phyloP scores from a whole-genome alignment of 2,888 invertebrate genomes.

The Synanthedon vespiformis region DNA sequence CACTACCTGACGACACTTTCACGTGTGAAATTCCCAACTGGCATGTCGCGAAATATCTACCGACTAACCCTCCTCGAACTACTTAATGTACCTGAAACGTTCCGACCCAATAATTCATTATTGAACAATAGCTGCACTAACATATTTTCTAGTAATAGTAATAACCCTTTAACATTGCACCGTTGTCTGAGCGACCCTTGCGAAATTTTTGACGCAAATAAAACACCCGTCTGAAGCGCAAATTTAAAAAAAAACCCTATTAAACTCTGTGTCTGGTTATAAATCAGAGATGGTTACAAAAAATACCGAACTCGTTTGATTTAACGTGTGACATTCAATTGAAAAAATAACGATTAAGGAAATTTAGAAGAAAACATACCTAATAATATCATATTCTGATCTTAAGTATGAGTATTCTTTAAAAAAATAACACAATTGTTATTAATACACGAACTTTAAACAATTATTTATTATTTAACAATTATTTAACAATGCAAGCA shows the following conservation, averaged over 20 bases:
- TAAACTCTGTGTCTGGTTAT: conserved; percentile 57
- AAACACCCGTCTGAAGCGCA: conserved; percentile 65
- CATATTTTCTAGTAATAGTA: conserved; percentile 61
- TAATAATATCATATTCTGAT: no score
- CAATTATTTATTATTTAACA: no score
- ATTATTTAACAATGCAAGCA: no score
- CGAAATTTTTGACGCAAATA: conserved; percentile 64
- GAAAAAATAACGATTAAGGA: conserved; percentile 16
- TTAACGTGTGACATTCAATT: conserved; percentile 44
- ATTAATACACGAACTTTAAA: no score
- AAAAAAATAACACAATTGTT: no score
- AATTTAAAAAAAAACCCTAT: conserved; percentile 60
- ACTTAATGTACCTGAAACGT: conserved; percentile 67
- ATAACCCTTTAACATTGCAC: conserved; percentile 55
- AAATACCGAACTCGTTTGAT: conserved; percentile 50
- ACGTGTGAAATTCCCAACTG: conserved; percentile 59
- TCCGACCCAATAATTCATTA: conserved; percentile 70
- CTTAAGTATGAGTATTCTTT: no score
- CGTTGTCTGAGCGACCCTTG: conserved; percentile 59
- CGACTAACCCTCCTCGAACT: conserved; percentile 60
- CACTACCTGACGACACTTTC: conserved; percentile 51
- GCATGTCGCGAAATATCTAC: conserved; percentile 44
- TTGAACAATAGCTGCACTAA: conserved; percentile 59
- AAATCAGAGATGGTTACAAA: conserved; percentile 45
- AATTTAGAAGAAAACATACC: no score